Percentiles rank a stretch among this genome's conserved stretches.
phyloP scores from a whole-genome alignment of 2,888 invertebrate genomes.

The Andrena hattorfiana region DNA sequence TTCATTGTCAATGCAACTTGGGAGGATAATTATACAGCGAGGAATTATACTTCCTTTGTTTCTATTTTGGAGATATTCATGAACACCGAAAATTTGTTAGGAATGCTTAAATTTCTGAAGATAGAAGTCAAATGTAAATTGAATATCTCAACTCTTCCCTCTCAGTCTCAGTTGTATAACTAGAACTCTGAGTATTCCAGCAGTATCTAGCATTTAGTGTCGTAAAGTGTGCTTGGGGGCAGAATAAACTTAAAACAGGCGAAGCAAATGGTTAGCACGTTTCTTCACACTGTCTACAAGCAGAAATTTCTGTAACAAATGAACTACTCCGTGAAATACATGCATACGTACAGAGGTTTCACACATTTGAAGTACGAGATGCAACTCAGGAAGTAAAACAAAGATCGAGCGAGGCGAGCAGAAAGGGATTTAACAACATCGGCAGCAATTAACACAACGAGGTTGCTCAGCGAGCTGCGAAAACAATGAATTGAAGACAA shows the following conservation, averaged over 20 bases:
- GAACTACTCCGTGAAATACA: neutral
- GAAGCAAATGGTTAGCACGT: neutral
- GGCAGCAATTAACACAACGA: conserved; percentile 21
- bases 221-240: too few species aligned
- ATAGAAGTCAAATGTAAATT: too few species aligned
- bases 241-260: too few species aligned
- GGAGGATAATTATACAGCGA: neutral
- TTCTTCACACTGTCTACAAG: neutral
- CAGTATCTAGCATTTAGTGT: too few species aligned
- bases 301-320: neutral
- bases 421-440: conserved; percentile 17
- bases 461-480: conserved; percentile 15
- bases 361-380: neutral
- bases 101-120: too few species aligned
- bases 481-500: conserved; percentile 24
- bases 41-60: neutral
- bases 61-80: too few species aligned
- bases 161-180: too few species aligned
- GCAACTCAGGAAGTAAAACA: neutral
- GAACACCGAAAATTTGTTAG: too few species aligned
- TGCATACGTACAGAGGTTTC: neutral
- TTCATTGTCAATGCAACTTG: neutral
- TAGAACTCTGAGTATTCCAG: too few species aligned
- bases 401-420: neutral
- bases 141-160: too few species aligned